Percentiles rank a stretch among this genome's conserved stretches.
Conservation (phyloP, 2,113 vertebrate species). For the Marmota flaviventris region DNA sequence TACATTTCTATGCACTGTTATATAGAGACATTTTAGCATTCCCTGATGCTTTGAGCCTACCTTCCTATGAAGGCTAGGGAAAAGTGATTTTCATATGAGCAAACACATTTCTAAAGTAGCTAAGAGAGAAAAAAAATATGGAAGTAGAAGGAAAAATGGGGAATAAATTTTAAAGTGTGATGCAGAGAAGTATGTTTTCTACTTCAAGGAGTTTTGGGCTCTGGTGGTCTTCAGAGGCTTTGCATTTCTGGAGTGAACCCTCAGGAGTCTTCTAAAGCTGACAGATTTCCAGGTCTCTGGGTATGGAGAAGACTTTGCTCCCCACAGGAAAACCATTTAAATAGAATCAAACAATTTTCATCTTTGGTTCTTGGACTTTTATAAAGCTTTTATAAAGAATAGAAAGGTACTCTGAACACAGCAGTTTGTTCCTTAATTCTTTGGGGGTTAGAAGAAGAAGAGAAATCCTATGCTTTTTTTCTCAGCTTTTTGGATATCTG, state of each 20-base stretch:
- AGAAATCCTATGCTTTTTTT: background rate
- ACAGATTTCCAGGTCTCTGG: background rate
- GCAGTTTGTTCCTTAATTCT: constrained; percentile 47
- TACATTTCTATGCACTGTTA: background rate
- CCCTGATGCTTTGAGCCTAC: background rate
- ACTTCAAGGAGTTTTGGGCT: background rate
- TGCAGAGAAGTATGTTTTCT: background rate
- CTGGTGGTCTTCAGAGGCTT: background rate
- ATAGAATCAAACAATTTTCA: constrained; percentile 74
- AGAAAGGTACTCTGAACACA: constrained; percentile 62
- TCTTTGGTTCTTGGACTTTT: constrained; percentile 61
- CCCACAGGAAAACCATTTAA: constrained; percentile 57
- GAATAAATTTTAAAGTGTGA: background rate
- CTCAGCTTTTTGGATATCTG: background rate
- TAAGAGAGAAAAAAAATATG: background rate
- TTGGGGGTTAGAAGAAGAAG: background rate
- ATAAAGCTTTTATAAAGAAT: constrained; percentile 30
- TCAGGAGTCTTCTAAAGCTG: constrained; percentile 13
- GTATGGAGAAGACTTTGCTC: constrained; percentile 35
- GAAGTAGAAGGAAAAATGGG: background rate
- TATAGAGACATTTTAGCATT: background rate
- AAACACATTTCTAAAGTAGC: background rate
- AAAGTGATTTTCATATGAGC: background rate
- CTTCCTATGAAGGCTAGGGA: fast-evolving
- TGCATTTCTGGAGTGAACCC: background rate